Conservation (phyloP, 2,113 vertebrate genomes). For the Oryzias melastigma region DNA sequence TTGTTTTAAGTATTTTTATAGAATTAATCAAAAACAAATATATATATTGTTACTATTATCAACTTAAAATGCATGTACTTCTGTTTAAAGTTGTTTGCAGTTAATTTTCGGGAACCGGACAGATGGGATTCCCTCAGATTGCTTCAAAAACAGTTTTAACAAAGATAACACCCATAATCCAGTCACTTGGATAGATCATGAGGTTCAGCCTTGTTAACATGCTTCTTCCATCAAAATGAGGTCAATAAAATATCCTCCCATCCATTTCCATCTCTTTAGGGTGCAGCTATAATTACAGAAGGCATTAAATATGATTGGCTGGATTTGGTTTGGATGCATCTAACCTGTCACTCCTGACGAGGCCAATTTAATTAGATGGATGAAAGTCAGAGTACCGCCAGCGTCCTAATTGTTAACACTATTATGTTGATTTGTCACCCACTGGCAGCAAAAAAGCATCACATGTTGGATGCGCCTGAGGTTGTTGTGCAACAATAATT, state of each 20-base stretch:
- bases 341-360: conserved; percentile 36
- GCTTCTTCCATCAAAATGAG: conserved; percentile 29
- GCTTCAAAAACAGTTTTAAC: conserved; percentile 21
- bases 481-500: conserved; percentile 15
- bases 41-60: no score
- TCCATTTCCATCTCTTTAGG: conserved; percentile 39
- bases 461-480: conserved; percentile 13
- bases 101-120: conserved; percentile 43
- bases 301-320: conserved; percentile 55
- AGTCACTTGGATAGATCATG: conserved; percentile 24
- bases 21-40: no score
- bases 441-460: conserved; percentile 36
- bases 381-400: conserved; percentile 34
- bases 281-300: conserved; percentile 51
- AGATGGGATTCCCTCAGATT: conserved; percentile 27
- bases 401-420: conserved; percentile 21
- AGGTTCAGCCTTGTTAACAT: conserved; percentile 38
- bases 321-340: conserved; percentile 37
- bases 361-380: conserved; percentile 49
- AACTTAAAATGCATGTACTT: no score
- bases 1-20: no score
- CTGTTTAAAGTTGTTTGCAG: conserved; percentile 18
- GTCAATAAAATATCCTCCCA: conserved; percentile 26
- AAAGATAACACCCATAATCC: conserved; percentile 10
- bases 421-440: conserved; percentile 46